Conservation (phyloP, 2,113 vertebrate species). For the Chloropsis hardwickii region DNA sequence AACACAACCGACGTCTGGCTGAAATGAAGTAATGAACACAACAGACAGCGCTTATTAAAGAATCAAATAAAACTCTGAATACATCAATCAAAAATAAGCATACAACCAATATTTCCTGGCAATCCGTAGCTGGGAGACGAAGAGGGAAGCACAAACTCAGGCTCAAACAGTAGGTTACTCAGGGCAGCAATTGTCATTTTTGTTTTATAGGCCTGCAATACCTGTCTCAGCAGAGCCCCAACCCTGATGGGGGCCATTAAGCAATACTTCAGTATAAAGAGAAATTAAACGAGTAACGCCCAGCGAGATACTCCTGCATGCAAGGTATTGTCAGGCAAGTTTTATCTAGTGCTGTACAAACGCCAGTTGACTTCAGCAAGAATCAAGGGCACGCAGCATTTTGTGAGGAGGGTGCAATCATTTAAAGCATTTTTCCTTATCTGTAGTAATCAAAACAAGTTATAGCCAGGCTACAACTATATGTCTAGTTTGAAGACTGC, state of each 20-base stretch:
- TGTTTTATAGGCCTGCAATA: not conserved
- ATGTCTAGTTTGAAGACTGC: constrained; percentile 36
- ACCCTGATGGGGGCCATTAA: not conserved
- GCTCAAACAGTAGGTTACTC: not conserved
- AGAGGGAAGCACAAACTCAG: not conserved
- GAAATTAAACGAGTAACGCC: not conserved
- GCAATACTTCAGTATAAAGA: not conserved
- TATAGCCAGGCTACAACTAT: constrained; percentile 10
- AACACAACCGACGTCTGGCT: not conserved
- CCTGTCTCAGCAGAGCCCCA: not conserved
- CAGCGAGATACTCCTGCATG: not conserved
- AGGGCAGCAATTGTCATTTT: not conserved
- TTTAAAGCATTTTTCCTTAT: constrained; percentile 31
- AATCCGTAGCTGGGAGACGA: not conserved
- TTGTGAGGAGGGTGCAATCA: not conserved
- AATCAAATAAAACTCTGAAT: not conserved
- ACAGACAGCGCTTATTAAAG: not conserved
- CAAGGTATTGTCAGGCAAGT: not conserved
- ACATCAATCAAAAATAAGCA: not conserved
- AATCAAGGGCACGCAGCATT: not conserved
- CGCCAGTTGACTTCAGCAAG: not conserved
- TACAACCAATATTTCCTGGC: not conserved
- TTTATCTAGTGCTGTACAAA: not conserved
- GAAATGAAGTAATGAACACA: not conserved
- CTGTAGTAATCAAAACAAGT: constrained; percentile 54